Evolutionary conservation across 2,113 vertebrate genomes (phyloP).

Genomic region (Aptenodytes forsteri): DNA sequence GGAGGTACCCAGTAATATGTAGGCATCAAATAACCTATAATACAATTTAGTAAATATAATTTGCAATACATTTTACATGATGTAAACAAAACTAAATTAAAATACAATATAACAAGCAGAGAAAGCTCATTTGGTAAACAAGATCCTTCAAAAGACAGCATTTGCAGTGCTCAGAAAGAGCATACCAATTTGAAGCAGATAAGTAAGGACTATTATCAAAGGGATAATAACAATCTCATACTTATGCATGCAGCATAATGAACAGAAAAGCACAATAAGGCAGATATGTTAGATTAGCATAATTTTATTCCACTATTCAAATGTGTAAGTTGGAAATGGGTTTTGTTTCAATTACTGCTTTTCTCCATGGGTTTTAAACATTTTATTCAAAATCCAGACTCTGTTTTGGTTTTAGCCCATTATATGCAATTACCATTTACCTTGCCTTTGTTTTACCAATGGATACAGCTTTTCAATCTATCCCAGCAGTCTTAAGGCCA

Average conservation of each 20-base stretch:
- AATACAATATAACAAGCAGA: slow-evolving; percentile 26
- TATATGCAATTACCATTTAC: slow-evolving; percentile 33
- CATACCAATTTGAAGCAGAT: slow-evolving; percentile 67
- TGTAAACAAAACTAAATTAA: slow-evolving; percentile 66
- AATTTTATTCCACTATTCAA: slow-evolving; percentile 74
- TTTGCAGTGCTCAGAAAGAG: slow-evolving; percentile 45
- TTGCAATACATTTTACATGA: slow-evolving; percentile 40
- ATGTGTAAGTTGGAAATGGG: slow-evolving; percentile 60
- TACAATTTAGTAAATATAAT: slow-evolving; percentile 33
- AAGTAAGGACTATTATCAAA: slow-evolving; percentile 70
- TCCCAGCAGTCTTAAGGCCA: neutral
- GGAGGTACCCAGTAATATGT: neutral
- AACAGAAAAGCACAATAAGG: slow-evolving; percentile 69
- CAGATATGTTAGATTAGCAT: slow-evolving; percentile 74
- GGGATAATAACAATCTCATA: slow-evolving; percentile 68
- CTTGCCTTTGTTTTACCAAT: neutral
- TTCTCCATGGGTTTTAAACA: slow-evolving; percentile 50
- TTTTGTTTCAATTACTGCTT: slow-evolving; percentile 73
- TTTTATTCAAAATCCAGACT: slow-evolving; percentile 50
- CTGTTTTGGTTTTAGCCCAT: slow-evolving; percentile 34
- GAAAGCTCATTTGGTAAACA: slow-evolving; percentile 58
- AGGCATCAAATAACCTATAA: neutral
- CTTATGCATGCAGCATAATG: slow-evolving; percentile 67
- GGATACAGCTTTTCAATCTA: neutral
- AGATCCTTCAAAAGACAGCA: slow-evolving; percentile 46